Percentiles rank a stretch among this genome's conserved stretches.
phyloP scores from a whole-genome alignment of 1,140 invertebrate species.

The Ceratoteleas bidentatus region DNA sequence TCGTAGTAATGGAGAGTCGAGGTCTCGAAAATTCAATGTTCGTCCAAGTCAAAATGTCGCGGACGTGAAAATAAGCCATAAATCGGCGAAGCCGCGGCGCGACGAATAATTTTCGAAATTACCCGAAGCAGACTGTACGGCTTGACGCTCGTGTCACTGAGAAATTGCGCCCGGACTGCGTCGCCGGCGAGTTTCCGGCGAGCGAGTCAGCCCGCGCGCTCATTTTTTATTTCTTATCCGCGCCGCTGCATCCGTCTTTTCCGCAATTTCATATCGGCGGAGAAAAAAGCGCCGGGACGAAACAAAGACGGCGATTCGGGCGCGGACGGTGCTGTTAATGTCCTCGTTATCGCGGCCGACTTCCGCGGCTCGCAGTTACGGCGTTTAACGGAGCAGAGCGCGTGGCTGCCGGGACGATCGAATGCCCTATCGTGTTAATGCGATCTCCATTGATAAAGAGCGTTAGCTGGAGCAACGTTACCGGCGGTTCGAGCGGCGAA shows the following conservation, averaged over 20 bases:
- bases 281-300: slow-evolving; percentile 9
- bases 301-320: slow-evolving; percentile 8
- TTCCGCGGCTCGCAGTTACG: slow-evolving; percentile 30
- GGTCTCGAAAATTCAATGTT: slow-evolving; percentile 2
- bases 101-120: slow-evolving; percentile 54
- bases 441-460: slow-evolving; percentile 47
- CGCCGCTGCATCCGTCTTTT: background rate
- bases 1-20: background rate
- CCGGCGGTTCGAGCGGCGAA: slow-evolving; percentile 6
- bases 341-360: slow-evolving; percentile 16
- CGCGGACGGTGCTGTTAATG: slow-evolving; percentile 4
- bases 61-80: slow-evolving; percentile 21
- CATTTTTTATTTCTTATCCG: slow-evolving; percentile 33
- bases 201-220: slow-evolving; percentile 11
- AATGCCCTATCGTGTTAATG: slow-evolving; percentile 45
- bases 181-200: slow-evolving; percentile 13
- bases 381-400: slow-evolving; percentile 20
- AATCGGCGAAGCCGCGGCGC: slow-evolving; percentile 15
- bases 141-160: slow-evolving; percentile 54
- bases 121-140: slow-evolving; percentile 28
- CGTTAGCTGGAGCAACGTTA: slow-evolving; percentile 23
- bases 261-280: slow-evolving; percentile 10
- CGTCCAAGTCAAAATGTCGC: slow-evolving; percentile 21
- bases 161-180: slow-evolving; percentile 35
- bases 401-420: slow-evolving; percentile 14